Evolutionary conservation across 2,113 vertebrate genomes (phyloP).

Genomic region (Noctilio leporinus): DNA sequence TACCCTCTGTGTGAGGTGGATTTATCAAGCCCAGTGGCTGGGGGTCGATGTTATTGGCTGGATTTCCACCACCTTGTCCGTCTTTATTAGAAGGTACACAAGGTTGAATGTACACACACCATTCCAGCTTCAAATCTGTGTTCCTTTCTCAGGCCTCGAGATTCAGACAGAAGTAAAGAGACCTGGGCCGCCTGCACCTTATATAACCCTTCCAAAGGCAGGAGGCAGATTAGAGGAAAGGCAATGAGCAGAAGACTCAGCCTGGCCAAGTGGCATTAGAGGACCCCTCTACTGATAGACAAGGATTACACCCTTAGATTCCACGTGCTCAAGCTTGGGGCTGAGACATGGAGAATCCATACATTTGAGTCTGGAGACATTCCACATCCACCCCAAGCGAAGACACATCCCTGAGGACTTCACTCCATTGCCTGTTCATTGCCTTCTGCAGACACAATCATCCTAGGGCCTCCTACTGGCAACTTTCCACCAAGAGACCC

Average conservation of each 20-base stretch:
- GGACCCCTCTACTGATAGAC: too few species aligned
- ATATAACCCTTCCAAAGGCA: not conserved
- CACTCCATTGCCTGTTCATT: not conserved
- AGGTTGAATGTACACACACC: not conserved
- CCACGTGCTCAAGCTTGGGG: not conserved
- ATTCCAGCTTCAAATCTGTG: not conserved
- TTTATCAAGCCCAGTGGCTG: not conserved
- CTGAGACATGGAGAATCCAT: not conserved
- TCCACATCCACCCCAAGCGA: accelerated
- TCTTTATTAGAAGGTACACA: not conserved
- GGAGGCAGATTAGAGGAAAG: not conserved
- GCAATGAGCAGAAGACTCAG: not conserved
- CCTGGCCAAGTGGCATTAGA: not conserved
- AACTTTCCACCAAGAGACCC: too few species aligned
- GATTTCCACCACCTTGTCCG: accelerated
- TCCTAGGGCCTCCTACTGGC: not conserved
- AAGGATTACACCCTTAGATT: too few species aligned
- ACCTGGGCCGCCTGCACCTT: not conserved
- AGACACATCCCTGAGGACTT: too few species aligned
- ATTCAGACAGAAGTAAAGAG: not conserved
- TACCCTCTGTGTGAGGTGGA: not conserved
- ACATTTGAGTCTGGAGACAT: not conserved
- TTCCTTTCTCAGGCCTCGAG: not conserved
- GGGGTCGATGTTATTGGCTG: not conserved
- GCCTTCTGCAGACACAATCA: not conserved